phyloP scores from a whole-genome alignment of 2,113 vertebrate species.

The Rhea pennata region DNA sequence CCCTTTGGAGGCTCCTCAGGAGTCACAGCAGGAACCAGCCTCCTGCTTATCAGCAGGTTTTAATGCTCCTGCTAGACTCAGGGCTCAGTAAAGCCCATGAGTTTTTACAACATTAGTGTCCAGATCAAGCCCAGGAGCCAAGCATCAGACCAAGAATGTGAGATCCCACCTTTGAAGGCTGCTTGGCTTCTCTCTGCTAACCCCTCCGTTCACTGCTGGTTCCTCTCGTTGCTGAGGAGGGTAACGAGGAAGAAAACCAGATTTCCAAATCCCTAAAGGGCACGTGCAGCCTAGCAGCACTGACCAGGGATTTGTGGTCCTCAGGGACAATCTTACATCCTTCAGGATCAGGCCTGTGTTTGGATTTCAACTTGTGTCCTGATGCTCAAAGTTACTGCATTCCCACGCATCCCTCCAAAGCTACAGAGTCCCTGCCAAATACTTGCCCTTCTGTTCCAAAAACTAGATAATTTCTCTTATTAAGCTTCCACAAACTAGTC shows the following conservation, averaged over 20 bases:
- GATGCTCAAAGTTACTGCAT: background rate
- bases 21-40: background rate
- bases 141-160: background rate
- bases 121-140: background rate
- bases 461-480: background rate
- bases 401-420: background rate
- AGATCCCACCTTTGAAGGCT: background rate
- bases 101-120: rapidly evolving
- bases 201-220: background rate
- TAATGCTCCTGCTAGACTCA: background rate
- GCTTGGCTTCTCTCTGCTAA: background rate
- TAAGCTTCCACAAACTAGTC: conserved; percentile 1
- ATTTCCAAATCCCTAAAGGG: background rate
- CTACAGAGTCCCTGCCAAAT: background rate
- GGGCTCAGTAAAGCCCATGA: rapidly evolving
- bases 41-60: background rate
- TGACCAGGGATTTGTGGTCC: background rate
- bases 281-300: background rate
- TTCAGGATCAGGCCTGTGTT: background rate
- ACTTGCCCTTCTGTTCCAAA: background rate
- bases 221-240: background rate
- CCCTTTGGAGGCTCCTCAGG: background rate
- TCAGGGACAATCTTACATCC: background rate
- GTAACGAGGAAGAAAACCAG: background rate
- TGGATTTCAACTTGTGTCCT: background rate